Evolutionary conservation across 1,140 invertebrate genomes (phyloP), one percentile per base, ranked within the genome.

Genomic region (Procambarus clarkii): DNA sequence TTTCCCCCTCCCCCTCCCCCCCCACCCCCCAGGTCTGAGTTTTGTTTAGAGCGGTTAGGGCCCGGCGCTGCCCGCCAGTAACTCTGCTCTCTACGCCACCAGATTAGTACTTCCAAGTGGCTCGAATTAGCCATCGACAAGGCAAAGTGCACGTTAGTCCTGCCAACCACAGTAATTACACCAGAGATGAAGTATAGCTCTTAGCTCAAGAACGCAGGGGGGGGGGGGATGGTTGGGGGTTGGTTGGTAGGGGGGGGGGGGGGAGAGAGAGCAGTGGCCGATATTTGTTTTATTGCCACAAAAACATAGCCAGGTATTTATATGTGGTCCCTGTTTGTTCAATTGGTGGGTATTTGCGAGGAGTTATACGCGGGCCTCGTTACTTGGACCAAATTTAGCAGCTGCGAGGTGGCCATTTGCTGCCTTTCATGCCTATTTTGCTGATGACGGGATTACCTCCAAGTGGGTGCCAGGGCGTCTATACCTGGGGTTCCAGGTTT

Each of bases 61-160:
- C 71, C 81, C 71, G 54, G 13, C 81, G 15, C 81, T 74, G n/a
- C 45, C 81, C 88, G 76, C 45, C 71, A 64, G 71, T 91, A 84
- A 85, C 88, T 78, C 71, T n/a, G 81, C 71, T 79, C 81, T 83
- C 21, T 76, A 64, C 88, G 71, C 82, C 88, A 69, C n/a, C 54
- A 79, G 88, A 91, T 91, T 91, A 82, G 69, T 85, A 91, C 81
- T 91, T 91, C 81, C 88, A 91, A 91, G 88, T 91, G 88, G 88
- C 88, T 91, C 74, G 80, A 84, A 91, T 91, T 91, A 91, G 88
- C 88, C 88, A 91, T 91, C 88, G 88, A 91, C 88, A 91, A 91
- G 88, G 74, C 69, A 84, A 85, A 91, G 81, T 91, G 81, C 88
- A 91, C 82, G 88, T 91, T 91, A 91, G 64, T 69, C 64, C 48